phyloP scores from a whole-genome alignment of 2,113 vertebrate genomes.

The Epinephelus moara region DNA sequence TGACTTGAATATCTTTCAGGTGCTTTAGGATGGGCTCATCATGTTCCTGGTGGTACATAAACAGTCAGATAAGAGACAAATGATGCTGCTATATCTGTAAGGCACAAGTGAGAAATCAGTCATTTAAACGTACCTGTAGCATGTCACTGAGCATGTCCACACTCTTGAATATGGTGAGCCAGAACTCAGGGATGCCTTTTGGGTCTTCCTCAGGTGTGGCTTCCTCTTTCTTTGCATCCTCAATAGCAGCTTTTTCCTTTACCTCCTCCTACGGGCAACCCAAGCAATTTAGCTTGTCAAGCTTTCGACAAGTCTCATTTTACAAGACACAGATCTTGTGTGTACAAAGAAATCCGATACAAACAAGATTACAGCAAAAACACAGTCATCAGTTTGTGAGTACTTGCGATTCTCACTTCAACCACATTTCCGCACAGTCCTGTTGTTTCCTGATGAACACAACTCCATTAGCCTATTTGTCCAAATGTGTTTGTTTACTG shows the following conservation, averaged over 20 bases:
- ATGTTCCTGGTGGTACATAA: conserved; percentile 87
- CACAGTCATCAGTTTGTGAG: background rate
- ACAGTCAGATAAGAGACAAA: background rate
- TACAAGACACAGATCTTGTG: background rate
- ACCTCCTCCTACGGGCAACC: conserved; percentile 87
- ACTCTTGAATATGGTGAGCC: conserved; percentile 97
- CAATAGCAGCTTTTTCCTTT: conserved; percentile 91
- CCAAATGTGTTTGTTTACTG: too few species aligned
- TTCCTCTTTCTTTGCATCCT: conserved; percentile 89
- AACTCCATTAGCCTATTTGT: too few species aligned
- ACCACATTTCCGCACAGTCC: background rate
- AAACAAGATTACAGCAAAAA: background rate
- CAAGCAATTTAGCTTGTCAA: background rate
- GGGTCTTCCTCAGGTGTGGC: conserved; percentile 84
- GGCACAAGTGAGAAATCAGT: background rate
- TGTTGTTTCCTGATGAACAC: background rate
- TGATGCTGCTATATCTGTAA: background rate
- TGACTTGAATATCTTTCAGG: conserved; percentile 96
- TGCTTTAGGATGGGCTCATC: conserved; percentile 98
- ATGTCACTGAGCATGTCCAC: conserved; percentile 98
- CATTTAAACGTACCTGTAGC: conserved; percentile 88
- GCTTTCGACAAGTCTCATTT: background rate
- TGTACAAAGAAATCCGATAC: background rate
- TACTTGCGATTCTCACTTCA: background rate
- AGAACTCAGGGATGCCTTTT: conserved; percentile 97